phyloP scores from a whole-genome alignment of 2,888 invertebrate species.

The Itoplectis maculator region DNA sequence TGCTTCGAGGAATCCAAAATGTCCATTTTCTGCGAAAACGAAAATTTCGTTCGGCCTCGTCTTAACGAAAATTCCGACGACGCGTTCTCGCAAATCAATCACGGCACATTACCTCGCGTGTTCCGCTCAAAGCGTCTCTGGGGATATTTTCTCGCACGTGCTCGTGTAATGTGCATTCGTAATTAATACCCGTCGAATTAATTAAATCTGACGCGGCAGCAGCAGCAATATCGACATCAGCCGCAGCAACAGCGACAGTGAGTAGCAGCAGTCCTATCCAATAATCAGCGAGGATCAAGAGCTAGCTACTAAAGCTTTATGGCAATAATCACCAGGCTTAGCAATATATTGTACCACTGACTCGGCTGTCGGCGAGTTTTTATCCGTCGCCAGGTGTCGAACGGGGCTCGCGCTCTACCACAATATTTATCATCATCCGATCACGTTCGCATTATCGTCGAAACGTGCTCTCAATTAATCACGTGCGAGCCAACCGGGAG shows the following conservation, averaged over 20 bases:
- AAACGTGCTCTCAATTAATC: conserved; percentile 57
- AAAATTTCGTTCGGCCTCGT: too few relatives aligned
- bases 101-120: background rate
- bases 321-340: background rate
- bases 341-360: too few relatives aligned
- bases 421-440: conserved; percentile 57
- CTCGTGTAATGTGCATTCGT: background rate
- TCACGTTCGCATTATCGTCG: conserved; percentile 56
- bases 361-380: too few relatives aligned
- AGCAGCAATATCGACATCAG: background rate
- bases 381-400: too few relatives aligned
- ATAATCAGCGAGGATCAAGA: conserved; percentile 27
- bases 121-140: background rate
- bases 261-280: too few relatives aligned
- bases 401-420: conserved; percentile 19
- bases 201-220: conserved; percentile 24
- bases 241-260: background rate
- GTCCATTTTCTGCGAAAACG: background rate
- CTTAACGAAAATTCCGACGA: background rate
- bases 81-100: background rate
- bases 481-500: conserved; percentile 44
- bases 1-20: too few relatives aligned
- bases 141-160: conserved; percentile 12
- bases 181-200: background rate
- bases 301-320: conserved; percentile 11